Conservation (phyloP, 2,113 vertebrate species). For the Lagopus muta region DNA sequence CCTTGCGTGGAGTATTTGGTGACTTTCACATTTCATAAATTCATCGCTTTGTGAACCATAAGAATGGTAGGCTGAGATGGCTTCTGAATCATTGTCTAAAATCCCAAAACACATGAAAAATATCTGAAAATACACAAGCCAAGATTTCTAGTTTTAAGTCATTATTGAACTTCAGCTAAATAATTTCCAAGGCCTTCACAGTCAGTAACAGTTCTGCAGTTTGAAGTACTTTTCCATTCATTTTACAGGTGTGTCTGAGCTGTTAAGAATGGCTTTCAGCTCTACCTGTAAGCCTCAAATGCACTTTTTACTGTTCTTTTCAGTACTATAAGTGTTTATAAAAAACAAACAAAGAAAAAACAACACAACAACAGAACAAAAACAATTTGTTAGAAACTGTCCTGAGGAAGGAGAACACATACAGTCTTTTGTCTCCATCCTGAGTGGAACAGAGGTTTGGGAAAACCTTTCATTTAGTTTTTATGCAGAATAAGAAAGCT, state of each 20-base stretch:
- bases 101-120: not conserved
- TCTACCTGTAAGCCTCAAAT: not conserved
- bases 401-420: not conserved
- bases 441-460: not conserved
- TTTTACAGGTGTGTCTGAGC: not conserved
- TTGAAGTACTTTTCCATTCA: not conserved
- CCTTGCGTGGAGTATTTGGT: not conserved
- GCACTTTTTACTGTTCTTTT: not conserved
- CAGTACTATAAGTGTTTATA: not conserved
- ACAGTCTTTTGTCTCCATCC: not conserved
- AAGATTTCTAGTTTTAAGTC: not conserved
- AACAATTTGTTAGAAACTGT: not conserved
- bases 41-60: not conserved
- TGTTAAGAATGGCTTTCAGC: not conserved
- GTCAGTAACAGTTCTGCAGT: not conserved
- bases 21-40: not conserved
- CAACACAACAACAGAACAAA: too few species aligned
- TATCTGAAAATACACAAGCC: not conserved
- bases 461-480: not conserved
- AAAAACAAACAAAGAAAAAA: too few species aligned
- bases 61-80: not conserved
- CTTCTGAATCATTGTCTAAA: conserved; percentile 62
- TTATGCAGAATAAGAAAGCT: not conserved
- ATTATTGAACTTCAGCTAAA: not conserved
- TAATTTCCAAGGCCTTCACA: not conserved